phyloP scores from a whole-genome alignment of 2,888 invertebrate genomes.

The Miltochrista miniata region DNA sequence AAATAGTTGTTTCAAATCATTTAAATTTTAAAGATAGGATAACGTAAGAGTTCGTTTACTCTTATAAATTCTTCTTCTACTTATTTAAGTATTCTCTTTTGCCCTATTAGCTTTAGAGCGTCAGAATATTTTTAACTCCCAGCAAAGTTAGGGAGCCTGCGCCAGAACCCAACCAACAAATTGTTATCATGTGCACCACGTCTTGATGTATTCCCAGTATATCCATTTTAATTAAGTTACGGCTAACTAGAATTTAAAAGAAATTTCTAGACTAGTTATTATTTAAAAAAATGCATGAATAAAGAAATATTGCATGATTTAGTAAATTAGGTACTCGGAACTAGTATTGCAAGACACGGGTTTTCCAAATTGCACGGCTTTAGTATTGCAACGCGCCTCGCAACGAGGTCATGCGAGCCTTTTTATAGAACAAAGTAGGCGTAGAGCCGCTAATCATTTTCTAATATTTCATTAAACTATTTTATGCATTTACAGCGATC shows the following conservation, averaged over 20 bases:
- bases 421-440: constrained; percentile 28
- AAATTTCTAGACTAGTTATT: constrained; percentile 22
- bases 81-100: no score
- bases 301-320: constrained; percentile 36
- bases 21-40: no score
- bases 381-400: constrained; percentile 60
- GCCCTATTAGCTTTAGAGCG: no score
- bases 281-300: constrained; percentile 21
- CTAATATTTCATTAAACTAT: not conserved
- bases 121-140: no score
- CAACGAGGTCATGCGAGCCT: constrained; percentile 53
- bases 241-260: not conserved
- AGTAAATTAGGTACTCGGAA: constrained; percentile 45
- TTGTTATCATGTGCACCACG: no score
- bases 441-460: constrained; percentile 10
- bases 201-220: no score
- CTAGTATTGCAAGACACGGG: constrained; percentile 63
- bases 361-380: constrained; percentile 67
- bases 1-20: no score
- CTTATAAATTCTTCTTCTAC: no score
- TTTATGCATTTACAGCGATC: not conserved
- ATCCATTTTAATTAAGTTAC: not conserved
- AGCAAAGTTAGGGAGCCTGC: no score
- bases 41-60: no score
- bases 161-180: no score